Conservation (phyloP, 2,113 vertebrate genomes). For the Bubo scandiacus region DNA sequence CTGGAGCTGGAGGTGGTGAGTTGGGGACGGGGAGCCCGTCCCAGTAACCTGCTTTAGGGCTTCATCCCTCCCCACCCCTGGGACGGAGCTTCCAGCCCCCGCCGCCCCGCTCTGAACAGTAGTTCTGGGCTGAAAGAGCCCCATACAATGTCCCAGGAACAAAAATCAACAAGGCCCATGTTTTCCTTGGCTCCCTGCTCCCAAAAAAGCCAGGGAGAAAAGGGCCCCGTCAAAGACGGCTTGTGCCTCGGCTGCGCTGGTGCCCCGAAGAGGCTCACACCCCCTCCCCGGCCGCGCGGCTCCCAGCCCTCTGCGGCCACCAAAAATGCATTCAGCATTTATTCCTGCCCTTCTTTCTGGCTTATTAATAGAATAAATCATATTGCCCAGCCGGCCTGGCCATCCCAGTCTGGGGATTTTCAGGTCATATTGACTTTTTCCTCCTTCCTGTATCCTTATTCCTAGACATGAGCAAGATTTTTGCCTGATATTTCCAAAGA, state of each 20-base stretch:
- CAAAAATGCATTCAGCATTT: not conserved
- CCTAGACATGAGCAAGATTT: not conserved
- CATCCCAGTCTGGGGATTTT: slow-evolving; percentile 3
- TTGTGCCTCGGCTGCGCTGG: not conserved
- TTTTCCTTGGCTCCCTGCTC: not conserved
- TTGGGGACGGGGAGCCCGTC: not conserved
- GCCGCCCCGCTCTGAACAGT: fast-evolving
- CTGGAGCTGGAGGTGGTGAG: not conserved
- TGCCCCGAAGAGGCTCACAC: not conserved
- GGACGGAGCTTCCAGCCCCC: not conserved
- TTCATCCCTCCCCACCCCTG: not conserved
- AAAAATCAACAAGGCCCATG: not conserved
- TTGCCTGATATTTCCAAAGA: not conserved
- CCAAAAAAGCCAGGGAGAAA: not conserved
- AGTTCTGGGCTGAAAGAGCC: not conserved
- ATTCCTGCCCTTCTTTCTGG: not conserved
- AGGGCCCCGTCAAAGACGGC: not conserved
- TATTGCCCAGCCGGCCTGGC: not conserved
- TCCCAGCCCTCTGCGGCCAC: not conserved
- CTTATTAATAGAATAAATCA: slow-evolving; percentile 17
- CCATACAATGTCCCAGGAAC: not conserved
- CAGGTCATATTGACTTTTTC: slow-evolving; percentile 53
- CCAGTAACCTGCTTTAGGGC: not conserved
- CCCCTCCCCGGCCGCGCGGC: not conserved
- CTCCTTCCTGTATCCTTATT: not conserved